Evolutionary conservation across 2,113 vertebrate species (phyloP).

Genomic region (Oreochromis tanganicae): DNA sequence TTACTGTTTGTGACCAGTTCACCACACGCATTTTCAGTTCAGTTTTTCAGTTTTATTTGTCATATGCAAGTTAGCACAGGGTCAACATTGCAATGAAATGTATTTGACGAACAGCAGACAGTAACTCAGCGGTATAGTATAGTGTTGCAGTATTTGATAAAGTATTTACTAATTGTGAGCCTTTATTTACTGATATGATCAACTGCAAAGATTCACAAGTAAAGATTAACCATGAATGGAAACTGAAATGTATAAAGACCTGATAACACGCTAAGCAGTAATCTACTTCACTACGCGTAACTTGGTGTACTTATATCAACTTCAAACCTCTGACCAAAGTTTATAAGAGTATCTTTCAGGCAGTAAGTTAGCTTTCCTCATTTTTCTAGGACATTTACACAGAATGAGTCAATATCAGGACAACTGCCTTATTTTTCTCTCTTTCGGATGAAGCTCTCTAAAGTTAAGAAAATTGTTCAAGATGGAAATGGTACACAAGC

Average conservation of each 20-base stretch:
- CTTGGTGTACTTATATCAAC: neutral
- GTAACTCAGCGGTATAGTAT: neutral
- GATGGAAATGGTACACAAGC: neutral
- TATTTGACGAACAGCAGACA: neutral
- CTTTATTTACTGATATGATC: neutral
- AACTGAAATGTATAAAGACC: neutral
- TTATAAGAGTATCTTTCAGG: neutral
- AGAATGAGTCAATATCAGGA: neutral
- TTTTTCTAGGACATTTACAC: neutral
- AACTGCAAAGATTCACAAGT: neutral
- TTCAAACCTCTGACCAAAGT: neutral
- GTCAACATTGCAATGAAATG: neutral
- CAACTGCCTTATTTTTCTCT: neutral
- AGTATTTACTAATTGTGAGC: neutral
- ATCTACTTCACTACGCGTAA: neutral
- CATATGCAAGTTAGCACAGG: neutral
- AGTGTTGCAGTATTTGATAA: neutral
- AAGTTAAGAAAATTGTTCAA: neutral
- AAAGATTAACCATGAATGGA: neutral
- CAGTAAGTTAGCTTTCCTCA: neutral
- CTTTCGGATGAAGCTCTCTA: neutral
- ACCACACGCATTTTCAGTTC: neutral
- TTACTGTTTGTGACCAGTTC: neutral
- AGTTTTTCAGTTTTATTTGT: neutral
- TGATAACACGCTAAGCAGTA: neutral